These are phyloP conservation scores for Upupa epops DNA, from an alignment of 2,113 vertebrate genomes.

Conservation along the genomic window DNA sequence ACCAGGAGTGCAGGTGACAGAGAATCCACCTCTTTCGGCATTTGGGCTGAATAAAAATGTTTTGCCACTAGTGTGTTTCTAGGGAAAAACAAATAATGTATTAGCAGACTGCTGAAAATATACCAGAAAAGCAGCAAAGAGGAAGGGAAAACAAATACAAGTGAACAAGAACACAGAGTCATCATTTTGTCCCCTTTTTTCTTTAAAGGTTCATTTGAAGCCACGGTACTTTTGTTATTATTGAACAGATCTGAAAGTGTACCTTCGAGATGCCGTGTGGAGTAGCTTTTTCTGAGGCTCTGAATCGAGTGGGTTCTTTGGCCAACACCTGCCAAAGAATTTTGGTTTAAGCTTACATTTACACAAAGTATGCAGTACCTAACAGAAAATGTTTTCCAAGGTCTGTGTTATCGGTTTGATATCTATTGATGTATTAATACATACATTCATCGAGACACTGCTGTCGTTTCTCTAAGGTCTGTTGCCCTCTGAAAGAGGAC, in stretches of 20 bases:
- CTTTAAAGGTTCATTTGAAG: neutral
- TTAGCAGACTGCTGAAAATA: neutral
- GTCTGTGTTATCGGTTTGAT: neutral
- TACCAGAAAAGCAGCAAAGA: neutral
- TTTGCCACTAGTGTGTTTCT: slow-evolving; percentile 58
- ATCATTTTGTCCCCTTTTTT: neutral
- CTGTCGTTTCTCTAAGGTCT: neutral
- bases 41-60: slow-evolving; percentile 77
- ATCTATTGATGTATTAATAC: neutral
- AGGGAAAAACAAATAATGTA: slow-evolving; percentile 1
- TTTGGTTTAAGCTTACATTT: neutral
- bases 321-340: slow-evolving; percentile 56
- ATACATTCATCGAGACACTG: neutral
- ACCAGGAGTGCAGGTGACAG: slow-evolving; percentile 29
- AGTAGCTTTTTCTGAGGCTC: slow-evolving; percentile 42
- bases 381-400: neutral
- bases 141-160: neutral
- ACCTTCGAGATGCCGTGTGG: slow-evolving; percentile 37
- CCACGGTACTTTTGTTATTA: neutral
- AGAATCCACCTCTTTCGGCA: slow-evolving; percentile 33
- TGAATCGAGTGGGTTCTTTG: slow-evolving; percentile 48
- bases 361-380: neutral
- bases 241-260: neutral
- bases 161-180: neutral
- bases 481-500: neutral